A percentile compares a stretch with the other conserved stretches of the same genome.
Evolutionary conservation across 2,113 vertebrate genomes (phyloP).

Genomic region (Microcebus murinus): DNA sequence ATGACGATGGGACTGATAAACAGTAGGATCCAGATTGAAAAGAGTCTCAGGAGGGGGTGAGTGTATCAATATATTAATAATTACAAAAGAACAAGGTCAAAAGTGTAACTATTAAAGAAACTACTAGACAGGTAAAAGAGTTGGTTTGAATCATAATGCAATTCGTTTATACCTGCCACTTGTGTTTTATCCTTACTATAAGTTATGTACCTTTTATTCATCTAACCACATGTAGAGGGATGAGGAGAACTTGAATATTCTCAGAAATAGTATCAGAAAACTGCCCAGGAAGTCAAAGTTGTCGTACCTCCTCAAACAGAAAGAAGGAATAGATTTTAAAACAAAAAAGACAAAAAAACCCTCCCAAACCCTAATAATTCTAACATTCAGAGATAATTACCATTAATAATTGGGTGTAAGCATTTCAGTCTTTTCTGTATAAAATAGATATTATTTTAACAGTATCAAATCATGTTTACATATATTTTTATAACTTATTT

Average conservation of each 20-base stretch:
- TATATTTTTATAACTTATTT: background rate
- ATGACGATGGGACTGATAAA: background rate
- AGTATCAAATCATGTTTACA: background rate
- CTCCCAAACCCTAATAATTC: background rate
- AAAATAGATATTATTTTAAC: background rate
- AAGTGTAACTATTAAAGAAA: background rate
- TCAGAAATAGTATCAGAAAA: background rate
- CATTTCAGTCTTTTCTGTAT: background rate
- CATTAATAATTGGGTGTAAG: background rate
- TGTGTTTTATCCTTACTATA: background rate
- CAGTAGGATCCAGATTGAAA: background rate
- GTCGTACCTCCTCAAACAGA: background rate
- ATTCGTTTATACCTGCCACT: background rate
- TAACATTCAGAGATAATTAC: background rate
- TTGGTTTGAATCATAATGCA: background rate
- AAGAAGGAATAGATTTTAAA: background rate
- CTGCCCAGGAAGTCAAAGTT: background rate
- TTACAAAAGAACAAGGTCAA: background rate
- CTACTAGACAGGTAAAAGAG: background rate
- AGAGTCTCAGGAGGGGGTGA: background rate
- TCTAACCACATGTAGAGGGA: background rate
- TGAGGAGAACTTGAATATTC: background rate
- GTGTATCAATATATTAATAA: background rate
- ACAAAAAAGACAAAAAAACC: background rate
- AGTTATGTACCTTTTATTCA: background rate